Evolutionary conservation across 53 echinoderm and acorn worm genomes (phyloP), one percentile per base, ranked within the genome.

Genomic region (Luidia sarsii): DNA sequence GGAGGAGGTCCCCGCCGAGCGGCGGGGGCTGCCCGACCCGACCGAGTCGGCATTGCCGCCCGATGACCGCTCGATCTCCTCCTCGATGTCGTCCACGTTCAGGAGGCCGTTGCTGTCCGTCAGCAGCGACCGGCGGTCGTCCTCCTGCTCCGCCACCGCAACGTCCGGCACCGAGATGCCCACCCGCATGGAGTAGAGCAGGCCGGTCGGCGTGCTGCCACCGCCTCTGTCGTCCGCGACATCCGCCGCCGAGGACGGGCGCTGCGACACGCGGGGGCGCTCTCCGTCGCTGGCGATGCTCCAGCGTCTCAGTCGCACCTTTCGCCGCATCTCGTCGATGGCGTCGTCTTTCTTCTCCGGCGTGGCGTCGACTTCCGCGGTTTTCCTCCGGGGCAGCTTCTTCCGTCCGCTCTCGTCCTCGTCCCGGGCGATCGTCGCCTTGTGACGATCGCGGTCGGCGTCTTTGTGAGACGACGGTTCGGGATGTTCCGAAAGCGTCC

Each of bases 61-160:
- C 14, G 61, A 77, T 20, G 77, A 43, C 3, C 31, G 59, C 60
- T 74, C 74, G 4, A 77, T 48, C 31, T 77, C 62, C 9, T 61
- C 48, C 23, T 77, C 77, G n/a, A 77, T 29, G 45, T 60, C 77
- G 11, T 61, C 31, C 1, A 77, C 61, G 18, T 77, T 77, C 9
- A 77, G 60, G 4, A 77, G 61, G 18, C 77, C 77, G 25, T 60
- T 61, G 61, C 77, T 77, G 56, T 77, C 77, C 11, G 59, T 46
- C 19, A 77, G 24, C 7, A 39, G 45, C 0, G 62, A 77, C 8
- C 31, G 60, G 9, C 21, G 8, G 15, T 62, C 77, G 61, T 77
- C 46, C 9, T 29, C 77, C 16, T 27, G 27, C 19, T 30, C 50
- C 25, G 29, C 10, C 3, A 10, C 31, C 13, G 38, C 3, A 0